These are phyloP conservation scores for Ammodytes dubius DNA, from an alignment of 2,113 vertebrate genomes.

Conservation along the genomic window DNA sequence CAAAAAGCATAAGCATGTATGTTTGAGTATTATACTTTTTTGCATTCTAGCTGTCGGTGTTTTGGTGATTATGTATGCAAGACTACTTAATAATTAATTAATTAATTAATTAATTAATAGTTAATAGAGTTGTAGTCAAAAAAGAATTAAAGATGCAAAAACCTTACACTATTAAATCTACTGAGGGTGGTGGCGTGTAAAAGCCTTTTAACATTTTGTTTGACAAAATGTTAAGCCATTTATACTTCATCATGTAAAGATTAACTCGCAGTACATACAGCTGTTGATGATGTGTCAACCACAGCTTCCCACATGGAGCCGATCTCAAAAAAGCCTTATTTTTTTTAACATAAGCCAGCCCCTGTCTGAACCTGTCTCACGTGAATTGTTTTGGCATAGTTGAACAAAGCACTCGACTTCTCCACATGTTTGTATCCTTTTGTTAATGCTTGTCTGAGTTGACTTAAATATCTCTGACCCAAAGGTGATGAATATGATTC, in stretches of 20 bases:
- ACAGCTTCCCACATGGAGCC: conserved; percentile 13
- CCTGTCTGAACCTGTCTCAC: not conserved
- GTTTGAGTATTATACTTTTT: not conserved
- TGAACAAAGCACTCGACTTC: not conserved
- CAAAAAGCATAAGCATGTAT: not conserved
- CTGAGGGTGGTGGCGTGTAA: conserved; percentile 8
- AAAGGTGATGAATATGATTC: conserved; percentile 60
- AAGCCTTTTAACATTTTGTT: conserved; percentile 21
- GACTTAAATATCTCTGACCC: conserved; percentile 51
- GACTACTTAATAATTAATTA: not conserved
- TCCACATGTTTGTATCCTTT: conserved; percentile 4
- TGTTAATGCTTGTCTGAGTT: conserved; percentile 7
- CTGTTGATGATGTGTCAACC: conserved; percentile 48
- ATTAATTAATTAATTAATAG: too few relatives aligned
- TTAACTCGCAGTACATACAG: not conserved
- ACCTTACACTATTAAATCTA: not conserved
- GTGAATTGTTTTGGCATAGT: not conserved
- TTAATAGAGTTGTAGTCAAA: not conserved
- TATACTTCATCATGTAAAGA: conserved; percentile 30
- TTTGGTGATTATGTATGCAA: not conserved
- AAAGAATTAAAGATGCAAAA: not conserved
- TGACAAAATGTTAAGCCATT: conserved; percentile 14
- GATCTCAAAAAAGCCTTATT: not conserved
- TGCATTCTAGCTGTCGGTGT: not conserved
- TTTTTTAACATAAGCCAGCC: conserved; percentile 13